Percentiles rank a stretch among this genome's conserved stretches.
Evolutionary conservation across 2,888 invertebrate species (phyloP).

Genomic region (Lasioglossum figueresi): DNA sequence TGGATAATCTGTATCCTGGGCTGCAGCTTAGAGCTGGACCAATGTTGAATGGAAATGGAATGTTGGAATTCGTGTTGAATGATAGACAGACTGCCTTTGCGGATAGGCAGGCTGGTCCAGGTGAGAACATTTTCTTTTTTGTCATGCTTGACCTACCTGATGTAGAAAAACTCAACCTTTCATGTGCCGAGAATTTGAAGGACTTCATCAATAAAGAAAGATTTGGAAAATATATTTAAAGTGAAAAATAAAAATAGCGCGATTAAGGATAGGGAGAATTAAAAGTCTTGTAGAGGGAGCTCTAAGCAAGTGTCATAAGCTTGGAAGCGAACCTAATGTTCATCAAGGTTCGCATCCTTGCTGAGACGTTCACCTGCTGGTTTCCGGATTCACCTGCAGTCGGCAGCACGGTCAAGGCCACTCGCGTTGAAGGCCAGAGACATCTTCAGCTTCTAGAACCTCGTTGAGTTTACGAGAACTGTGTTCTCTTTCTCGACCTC

Average conservation of each 20-base stretch:
- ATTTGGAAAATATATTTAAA: too few species aligned
- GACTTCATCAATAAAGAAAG: not conserved
- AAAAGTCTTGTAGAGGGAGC: not conserved
- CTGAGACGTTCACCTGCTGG: conserved; percentile 39
- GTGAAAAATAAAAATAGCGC: not conserved
- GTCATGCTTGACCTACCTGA: not conserved
- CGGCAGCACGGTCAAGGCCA: conserved; percentile 80
- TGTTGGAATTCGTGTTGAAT: conserved; percentile 91
- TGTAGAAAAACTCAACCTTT: not conserved
- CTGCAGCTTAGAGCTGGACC: conserved; percentile 91
- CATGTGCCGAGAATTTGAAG: not conserved
- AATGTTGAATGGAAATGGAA: conserved; percentile 88
- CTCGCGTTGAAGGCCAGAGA: not conserved
- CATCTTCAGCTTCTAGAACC: not conserved
- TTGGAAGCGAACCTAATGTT: conserved; percentile 62
- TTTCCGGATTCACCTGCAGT: conserved; percentile 64
- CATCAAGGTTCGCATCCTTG: conserved; percentile 51
- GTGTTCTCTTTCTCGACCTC: too few species aligned
- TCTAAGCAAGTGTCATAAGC: conserved; percentile 27
- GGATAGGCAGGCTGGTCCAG: conserved; percentile 87
- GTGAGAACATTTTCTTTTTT: conserved; percentile 79
- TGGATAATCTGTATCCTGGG: conserved; percentile 90
- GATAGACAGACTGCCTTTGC: conserved; percentile 83
- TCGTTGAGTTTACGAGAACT: not conserved
- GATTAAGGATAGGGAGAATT: not conserved